Conservation (phyloP, 2,113 vertebrate genomes). For the Prinia subflava region DNA sequence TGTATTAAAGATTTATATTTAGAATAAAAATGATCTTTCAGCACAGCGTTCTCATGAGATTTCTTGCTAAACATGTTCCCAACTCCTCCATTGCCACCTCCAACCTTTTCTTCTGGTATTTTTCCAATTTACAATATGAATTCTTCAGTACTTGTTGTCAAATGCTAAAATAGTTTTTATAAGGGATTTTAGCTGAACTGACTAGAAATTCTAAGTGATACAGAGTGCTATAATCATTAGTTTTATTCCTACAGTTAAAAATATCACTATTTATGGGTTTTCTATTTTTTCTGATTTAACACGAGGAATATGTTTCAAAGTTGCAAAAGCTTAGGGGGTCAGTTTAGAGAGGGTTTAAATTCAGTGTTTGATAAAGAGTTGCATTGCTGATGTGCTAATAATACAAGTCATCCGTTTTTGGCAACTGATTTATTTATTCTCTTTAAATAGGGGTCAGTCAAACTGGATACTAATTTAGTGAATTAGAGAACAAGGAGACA, state of each 20-base stretch:
- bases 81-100: constrained; percentile 47
- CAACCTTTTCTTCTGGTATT: constrained; percentile 56
- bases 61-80: constrained; percentile 38
- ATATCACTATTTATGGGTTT: background rate
- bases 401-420: background rate
- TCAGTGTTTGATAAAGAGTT: background rate
- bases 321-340: background rate
- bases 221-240: background rate
- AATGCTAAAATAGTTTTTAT: background rate
- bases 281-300: constrained; percentile 5
- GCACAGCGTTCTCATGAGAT: background rate
- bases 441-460: constrained; percentile 5
- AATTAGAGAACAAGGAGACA: background rate
- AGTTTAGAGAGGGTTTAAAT: constrained; percentile 23
- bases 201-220: background rate
- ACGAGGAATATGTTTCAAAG: constrained; percentile 2
- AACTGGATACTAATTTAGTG: background rate
- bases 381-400: background rate
- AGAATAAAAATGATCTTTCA: constrained; percentile 33
- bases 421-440: background rate
- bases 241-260: background rate
- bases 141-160: constrained; percentile 38
- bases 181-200: background rate
- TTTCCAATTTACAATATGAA: constrained; percentile 27
- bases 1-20: constrained; percentile 30